Conservation (phyloP, 92 coral and sea anemone genomes). For the Siderastrea radians region DNA sequence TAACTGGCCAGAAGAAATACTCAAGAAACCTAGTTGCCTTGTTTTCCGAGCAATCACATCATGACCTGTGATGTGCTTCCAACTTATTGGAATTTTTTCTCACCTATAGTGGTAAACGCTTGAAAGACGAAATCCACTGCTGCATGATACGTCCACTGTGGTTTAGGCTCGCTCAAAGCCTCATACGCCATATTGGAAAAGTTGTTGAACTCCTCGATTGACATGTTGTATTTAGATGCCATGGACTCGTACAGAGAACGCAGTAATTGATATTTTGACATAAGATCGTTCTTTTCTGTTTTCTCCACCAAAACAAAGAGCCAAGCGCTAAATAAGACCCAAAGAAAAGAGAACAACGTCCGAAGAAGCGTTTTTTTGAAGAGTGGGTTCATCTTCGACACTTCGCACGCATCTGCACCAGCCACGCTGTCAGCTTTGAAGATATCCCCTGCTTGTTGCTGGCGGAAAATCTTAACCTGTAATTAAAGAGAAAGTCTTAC, state of each 20-base stretch:
- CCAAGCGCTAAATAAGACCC: conserved; percentile 41
- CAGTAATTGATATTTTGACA: conserved; percentile 9
- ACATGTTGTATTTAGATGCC: conserved; percentile 60
- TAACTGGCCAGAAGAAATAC: too few species aligned
- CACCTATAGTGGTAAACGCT: conserved; percentile 65
- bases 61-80: too few species aligned
- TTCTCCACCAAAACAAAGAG: conserved; percentile 45
- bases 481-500: too few species aligned
- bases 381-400: conserved; percentile 26
- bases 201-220: conserved; percentile 45
- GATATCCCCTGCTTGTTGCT: too few species aligned
- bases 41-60: too few species aligned
- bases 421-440: too few species aligned
- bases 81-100: background rate
- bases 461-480: too few species aligned
- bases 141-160: conserved; percentile 26
- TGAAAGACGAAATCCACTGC: conserved; percentile 50
- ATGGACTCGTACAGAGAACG: conserved; percentile 49
- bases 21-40: too few species aligned
- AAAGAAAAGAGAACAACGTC: conserved; percentile 4
- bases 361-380: conserved; percentile 43
- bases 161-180: conserved; percentile 39
- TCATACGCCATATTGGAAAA: conserved; percentile 37
- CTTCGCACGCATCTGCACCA: background rate
- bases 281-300: conserved; percentile 7